phyloP scores from a whole-genome alignment of 2,797 vertebrate species.

The Anniella stebbinsi region DNA sequence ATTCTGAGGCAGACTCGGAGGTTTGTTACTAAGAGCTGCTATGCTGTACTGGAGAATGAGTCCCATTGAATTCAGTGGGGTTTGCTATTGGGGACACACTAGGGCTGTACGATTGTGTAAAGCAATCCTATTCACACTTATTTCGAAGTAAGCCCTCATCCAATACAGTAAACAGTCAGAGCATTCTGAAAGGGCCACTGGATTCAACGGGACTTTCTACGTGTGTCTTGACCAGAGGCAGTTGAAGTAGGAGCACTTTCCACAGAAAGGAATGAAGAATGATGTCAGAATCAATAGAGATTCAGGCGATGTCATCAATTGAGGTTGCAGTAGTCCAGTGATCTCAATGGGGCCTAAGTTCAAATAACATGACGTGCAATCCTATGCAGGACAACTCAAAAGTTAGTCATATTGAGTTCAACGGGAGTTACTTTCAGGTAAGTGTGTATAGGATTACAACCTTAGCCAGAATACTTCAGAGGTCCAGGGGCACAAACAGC shows the following conservation, averaged over 20 bases:
- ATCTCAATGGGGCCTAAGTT: not conserved
- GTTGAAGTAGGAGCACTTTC: not conserved
- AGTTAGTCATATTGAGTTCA: not conserved
- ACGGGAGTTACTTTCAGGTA: not conserved
- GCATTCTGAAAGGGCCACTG: too few relatives aligned
- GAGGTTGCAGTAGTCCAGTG: not conserved
- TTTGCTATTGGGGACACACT: not conserved
- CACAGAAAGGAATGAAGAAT: not conserved
- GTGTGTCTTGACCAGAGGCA: too few relatives aligned
- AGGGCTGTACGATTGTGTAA: not conserved
- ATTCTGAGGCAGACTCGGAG: not conserved
- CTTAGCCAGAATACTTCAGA: not conserved
- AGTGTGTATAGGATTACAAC: too few relatives aligned
- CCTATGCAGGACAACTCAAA: not conserved
- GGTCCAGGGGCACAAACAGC: not conserved
- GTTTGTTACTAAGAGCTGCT: not conserved
- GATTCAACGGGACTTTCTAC: too few relatives aligned
- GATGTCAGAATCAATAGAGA: not conserved
- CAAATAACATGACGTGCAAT: not conserved
- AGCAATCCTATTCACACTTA: not conserved
- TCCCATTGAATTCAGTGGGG: not conserved
- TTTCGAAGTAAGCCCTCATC: not conserved
- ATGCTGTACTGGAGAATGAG: not conserved
- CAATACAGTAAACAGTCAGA: not conserved
- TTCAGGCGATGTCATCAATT: too few relatives aligned